A percentile compares a stretch with the other conserved stretches of the same genome.
Conservation (phyloP, 92 coral and sea anemone genomes). For the Epizoanthus scotinus region DNA sequence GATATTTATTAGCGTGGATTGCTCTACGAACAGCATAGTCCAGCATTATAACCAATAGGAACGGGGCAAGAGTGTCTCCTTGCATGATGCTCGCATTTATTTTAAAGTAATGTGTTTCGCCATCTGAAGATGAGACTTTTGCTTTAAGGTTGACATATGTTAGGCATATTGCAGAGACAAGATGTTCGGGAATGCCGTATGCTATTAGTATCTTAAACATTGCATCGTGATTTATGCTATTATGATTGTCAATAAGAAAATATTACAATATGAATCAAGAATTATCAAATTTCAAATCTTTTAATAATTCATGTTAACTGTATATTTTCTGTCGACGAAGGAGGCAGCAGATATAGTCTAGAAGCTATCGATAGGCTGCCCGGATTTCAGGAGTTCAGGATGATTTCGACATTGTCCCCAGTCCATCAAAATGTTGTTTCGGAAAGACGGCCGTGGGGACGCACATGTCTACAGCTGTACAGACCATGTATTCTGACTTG, state of each 20-base stretch:
- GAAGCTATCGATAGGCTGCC: no score
- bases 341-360: no score
- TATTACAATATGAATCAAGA: no score
- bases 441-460: no score
- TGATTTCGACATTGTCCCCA: no score
- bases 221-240: conserved; percentile 48
- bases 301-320: conserved; percentile 45
- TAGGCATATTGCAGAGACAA: conserved; percentile 18
- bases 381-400: no score
- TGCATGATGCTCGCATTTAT: conserved; percentile 42
- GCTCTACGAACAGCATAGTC: no score
- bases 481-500: no score
- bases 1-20: conserved; percentile 57
- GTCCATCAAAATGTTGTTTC: no score
- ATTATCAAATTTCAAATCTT: no score
- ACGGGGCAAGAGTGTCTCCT: conserved; percentile 24
- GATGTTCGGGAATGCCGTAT: conserved; percentile 40
- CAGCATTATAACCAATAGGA: conserved; percentile 36
- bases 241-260: conserved; percentile 44
- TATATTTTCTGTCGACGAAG: no score
- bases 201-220: conserved; percentile 41
- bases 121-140: conserved; percentile 38
- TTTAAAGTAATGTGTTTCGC: conserved; percentile 39
- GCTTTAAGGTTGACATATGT: conserved; percentile 28
- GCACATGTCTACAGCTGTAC: no score